A percentile compares a stretch with the other conserved stretches of the same genome.
Conservation (phyloP, 2,113 vertebrate species). For the Clarias gariepinus region DNA sequence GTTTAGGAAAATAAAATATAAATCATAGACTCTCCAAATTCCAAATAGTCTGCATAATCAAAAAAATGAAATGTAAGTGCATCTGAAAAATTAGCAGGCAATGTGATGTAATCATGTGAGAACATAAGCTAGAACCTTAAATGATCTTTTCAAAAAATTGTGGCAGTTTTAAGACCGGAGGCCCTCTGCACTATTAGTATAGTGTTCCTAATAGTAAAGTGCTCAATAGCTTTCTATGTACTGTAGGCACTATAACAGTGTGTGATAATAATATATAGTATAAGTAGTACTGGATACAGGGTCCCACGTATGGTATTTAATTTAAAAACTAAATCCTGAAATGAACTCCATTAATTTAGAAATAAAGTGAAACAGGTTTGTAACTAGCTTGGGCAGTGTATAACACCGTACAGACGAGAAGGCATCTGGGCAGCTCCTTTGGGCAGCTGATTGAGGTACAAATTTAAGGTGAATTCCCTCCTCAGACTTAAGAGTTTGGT, state of each 20-base stretch:
- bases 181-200: not conserved
- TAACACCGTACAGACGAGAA: conserved; percentile 77
- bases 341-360: not conserved
- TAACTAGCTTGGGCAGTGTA: not conserved
- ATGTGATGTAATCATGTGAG: not conserved
- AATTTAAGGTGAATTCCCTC: conserved; percentile 77
- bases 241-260: not conserved
- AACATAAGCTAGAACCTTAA: not conserved
- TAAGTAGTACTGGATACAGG: not conserved
- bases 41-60: not conserved
- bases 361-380: not conserved
- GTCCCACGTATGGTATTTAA: too few species aligned
- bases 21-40: not conserved
- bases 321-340: not conserved
- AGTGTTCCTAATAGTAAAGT: not conserved
- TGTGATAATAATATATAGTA: not conserved
- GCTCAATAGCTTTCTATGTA: not conserved
- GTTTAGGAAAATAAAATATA: not conserved
- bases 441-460: conserved; percentile 91
- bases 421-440: conserved; percentile 87
- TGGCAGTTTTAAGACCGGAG: not conserved
- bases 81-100: not conserved
- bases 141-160: not conserved
- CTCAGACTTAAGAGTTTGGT: conserved; percentile 83
- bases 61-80: not conserved